Evolutionary conservation across 2,888 invertebrate genomes (phyloP).

Genomic region (Smittia sp.): DNA sequence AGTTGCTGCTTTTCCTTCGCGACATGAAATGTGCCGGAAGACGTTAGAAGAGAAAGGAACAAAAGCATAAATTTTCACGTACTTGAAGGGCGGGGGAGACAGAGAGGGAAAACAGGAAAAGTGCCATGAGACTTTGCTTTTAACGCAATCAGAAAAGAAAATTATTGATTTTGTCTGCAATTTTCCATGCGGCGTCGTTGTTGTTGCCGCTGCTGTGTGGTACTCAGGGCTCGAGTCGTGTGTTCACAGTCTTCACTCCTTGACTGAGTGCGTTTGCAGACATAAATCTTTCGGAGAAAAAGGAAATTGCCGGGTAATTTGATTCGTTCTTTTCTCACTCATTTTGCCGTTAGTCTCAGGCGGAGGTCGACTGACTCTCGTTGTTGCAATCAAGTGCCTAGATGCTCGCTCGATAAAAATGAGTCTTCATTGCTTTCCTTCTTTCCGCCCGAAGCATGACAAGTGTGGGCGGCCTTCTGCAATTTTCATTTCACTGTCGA

Average conservation of each 20-base stretch:
- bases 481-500: not conserved
- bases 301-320: not conserved
- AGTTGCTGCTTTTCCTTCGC: constrained; percentile 1
- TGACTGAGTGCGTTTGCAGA: not conserved
- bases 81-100: not conserved
- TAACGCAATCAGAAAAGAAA: constrained; percentile 18
- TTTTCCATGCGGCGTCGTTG: constrained; percentile 14
- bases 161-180: constrained; percentile 38
- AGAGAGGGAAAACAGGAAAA: constrained; percentile 15
- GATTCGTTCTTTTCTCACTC: constrained; percentile 14
- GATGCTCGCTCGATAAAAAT: not conserved
- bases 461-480: constrained; percentile 11
- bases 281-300: not conserved
- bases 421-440: not conserved
- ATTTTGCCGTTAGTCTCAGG: not conserved
- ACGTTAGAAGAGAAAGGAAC: constrained; percentile 12
- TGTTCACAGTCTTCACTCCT: not conserved
- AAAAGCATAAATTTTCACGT: constrained; percentile 19
- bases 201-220: not conserved
- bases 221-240: not conserved
- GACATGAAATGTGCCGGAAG: constrained; percentile 14
- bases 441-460: not conserved
- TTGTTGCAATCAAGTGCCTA: not conserved
- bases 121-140: constrained; percentile 17
- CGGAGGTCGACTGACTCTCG: constrained; percentile 11